phyloP scores from a whole-genome alignment of 2,888 invertebrate species.

The Cremastobaeus sp. region DNA sequence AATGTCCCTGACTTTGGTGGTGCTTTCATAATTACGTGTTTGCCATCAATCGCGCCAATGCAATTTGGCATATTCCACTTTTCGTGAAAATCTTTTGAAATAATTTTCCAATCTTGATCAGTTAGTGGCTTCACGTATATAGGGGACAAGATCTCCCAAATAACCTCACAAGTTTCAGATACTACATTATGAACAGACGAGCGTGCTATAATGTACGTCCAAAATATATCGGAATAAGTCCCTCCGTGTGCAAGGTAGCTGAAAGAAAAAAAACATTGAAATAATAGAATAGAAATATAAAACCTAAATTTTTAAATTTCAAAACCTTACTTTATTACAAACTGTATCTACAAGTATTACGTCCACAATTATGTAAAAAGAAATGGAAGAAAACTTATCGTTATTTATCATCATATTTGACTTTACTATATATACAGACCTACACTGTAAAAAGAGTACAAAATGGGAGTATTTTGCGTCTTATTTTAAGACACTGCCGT shows the following conservation, averaged over 20 bases:
- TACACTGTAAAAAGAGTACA: too few species aligned
- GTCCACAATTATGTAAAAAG: too few species aligned
- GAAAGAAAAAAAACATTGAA: background rate
- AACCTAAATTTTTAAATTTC: too few species aligned
- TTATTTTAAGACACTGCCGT: too few species aligned
- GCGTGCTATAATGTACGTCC: background rate
- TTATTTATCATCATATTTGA: too few species aligned
- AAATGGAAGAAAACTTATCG: too few species aligned
- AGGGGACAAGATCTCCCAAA: background rate
- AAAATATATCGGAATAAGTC: background rate
- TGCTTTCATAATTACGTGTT: constrained; percentile 48
- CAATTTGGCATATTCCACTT: constrained; percentile 59
- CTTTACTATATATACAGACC: too few species aligned
- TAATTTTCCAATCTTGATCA: constrained; percentile 36
- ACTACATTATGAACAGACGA: background rate
- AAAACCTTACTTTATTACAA: too few species aligned
- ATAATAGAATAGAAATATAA: too few species aligned
- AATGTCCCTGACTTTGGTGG: constrained; percentile 47
- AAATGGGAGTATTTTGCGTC: too few species aligned
- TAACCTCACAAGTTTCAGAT: background rate
- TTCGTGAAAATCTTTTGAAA: constrained; percentile 17
- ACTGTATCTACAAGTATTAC: too few species aligned
- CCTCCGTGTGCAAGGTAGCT: background rate
- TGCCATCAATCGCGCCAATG: constrained; percentile 51
- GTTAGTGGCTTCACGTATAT: background rate